Evolutionary conservation across 2,888 invertebrate genomes (phyloP).

Genomic region (Drosophila nigritarsus): DNA sequence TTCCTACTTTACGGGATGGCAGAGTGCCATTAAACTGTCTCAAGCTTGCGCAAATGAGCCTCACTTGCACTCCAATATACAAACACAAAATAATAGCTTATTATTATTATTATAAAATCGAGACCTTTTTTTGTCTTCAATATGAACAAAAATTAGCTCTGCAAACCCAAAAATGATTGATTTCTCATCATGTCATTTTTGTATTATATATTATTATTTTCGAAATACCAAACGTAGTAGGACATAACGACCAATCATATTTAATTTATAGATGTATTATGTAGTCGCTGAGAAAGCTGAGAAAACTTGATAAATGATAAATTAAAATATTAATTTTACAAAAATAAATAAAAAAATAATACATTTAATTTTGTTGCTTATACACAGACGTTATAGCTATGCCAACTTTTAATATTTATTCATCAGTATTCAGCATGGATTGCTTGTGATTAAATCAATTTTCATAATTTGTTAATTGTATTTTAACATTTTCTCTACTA

Average conservation of each 20-base stretch:
- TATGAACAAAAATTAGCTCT: neutral
- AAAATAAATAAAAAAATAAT: neutral
- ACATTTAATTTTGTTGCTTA: neutral
- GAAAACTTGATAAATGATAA: too few relatives aligned
- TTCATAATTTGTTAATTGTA: neutral
- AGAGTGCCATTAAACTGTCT: constrained; percentile 54
- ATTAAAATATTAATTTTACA: too few relatives aligned
- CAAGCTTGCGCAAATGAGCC: constrained; percentile 43
- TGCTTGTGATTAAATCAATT: neutral
- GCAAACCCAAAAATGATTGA: neutral
- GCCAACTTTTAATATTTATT: neutral
- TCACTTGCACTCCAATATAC: constrained; percentile 26
- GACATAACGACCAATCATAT: too few relatives aligned
- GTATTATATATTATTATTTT: too few relatives aligned
- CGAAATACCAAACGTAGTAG: too few relatives aligned
- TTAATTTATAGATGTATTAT: too few relatives aligned
- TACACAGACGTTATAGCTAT: too few relatives aligned
- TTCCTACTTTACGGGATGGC: constrained; percentile 1
- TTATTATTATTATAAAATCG: neutral
- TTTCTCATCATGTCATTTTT: neutral
- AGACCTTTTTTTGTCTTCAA: neutral
- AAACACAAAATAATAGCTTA: neutral
- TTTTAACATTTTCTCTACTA: neutral
- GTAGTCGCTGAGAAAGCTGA: too few relatives aligned
- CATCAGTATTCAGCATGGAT: too few relatives aligned